phyloP scores from a whole-genome alignment of 2,888 invertebrate genomes.

The Criorhina ranunculi region DNA sequence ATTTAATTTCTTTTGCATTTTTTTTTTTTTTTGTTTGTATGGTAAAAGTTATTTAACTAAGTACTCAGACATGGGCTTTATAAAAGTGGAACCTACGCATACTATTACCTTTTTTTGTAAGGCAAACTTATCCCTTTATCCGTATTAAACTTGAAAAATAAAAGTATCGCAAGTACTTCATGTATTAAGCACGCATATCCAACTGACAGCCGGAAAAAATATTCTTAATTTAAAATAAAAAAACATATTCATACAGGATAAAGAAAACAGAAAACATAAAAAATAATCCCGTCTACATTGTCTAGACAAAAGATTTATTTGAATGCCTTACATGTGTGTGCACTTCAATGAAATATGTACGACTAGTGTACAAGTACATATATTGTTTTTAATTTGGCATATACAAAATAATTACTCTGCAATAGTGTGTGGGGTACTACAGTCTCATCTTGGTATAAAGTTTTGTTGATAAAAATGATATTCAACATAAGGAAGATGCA shows the following conservation, averaged over 20 bases:
- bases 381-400: slow-evolving; percentile 68
- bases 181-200: slow-evolving; percentile 23
- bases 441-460: slow-evolving; percentile 51
- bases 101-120: slow-evolving; percentile 16
- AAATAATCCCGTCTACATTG: slow-evolving; percentile 63
- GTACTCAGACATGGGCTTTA: slow-evolving; percentile 1
- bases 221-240: slow-evolving; percentile 52
- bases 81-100: neutral
- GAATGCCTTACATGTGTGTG: slow-evolving; percentile 48
- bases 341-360: slow-evolving; percentile 38
- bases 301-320: slow-evolving; percentile 74
- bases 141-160: slow-evolving; percentile 29
- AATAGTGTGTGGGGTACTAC: slow-evolving; percentile 22
- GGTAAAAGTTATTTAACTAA: neutral
- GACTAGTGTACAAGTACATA: neutral
- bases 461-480: slow-evolving; percentile 58
- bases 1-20: slow-evolving; percentile 55
- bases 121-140: slow-evolving; percentile 8
- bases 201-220: slow-evolving; percentile 38
- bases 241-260: slow-evolving; percentile 36
- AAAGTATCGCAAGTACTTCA: slow-evolving; percentile 34
- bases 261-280: too few relatives aligned
- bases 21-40: neutral
- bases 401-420: slow-evolving; percentile 70
- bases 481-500: slow-evolving; percentile 66